Percentiles rank a stretch among this genome's conserved stretches.
Evolutionary conservation across 2,888 invertebrate species (phyloP).

Genomic region (Perithous albicinctus): DNA sequence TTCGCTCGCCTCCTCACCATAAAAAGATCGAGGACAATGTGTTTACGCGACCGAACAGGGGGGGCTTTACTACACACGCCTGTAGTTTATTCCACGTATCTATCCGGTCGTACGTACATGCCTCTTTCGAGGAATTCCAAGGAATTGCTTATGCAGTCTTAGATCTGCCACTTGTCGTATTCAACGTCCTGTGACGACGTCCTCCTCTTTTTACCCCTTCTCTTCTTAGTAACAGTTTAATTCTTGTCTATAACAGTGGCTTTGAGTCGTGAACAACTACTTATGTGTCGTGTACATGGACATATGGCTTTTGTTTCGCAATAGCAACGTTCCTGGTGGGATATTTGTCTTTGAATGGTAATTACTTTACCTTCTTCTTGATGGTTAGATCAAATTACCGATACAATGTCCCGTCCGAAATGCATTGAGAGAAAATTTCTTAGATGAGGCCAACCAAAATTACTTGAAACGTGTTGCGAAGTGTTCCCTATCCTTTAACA

Average conservation of each 20-base stretch:
- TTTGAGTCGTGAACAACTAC: not conserved
- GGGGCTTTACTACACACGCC: not conserved
- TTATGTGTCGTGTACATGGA: not conserved
- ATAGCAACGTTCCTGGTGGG: not conserved
- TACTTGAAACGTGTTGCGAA: no score
- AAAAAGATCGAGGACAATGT: constrained; percentile 75
- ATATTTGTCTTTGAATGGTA: no score
- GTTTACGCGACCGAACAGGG: constrained; percentile 35
- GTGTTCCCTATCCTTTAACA: no score
- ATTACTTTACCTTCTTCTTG: no score
- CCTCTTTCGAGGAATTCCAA: constrained; percentile 41
- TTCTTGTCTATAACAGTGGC: constrained; percentile 7
- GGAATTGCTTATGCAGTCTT: constrained; percentile 29
- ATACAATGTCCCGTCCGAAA: no score
- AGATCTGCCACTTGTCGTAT: constrained; percentile 45
- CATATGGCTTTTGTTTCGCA: not conserved
- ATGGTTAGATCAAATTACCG: no score
- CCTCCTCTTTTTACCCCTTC: not conserved
- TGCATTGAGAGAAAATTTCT: no score
- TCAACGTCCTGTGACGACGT: constrained; percentile 58
- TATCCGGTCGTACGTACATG: constrained; percentile 52
- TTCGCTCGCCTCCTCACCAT: constrained; percentile 62
- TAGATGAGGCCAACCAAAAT: no score
- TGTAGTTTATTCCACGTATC: constrained; percentile 31
- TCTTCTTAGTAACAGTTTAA: not conserved